These are phyloP conservation scores for Apocheima hispidaria DNA, from an alignment of 2,888 invertebrate species.

Conservation along the genomic window DNA sequence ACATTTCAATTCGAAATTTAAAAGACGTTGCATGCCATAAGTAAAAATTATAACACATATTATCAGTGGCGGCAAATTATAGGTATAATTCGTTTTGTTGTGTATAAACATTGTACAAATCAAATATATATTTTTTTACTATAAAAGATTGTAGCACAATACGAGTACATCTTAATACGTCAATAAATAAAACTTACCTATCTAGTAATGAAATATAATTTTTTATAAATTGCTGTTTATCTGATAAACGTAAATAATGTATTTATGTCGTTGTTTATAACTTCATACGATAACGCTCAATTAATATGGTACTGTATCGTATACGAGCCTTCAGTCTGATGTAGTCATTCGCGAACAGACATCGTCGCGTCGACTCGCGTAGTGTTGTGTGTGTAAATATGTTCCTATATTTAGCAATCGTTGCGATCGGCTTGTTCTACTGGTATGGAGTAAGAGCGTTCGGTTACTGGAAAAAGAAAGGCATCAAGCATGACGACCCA, in stretches of 20 bases:
- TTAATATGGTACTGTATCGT: neutral
- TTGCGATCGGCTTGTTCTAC: slow-evolving; percentile 56
- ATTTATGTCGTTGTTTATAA: neutral
- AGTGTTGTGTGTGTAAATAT: slow-evolving; percentile 34
- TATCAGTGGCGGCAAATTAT: too few species aligned
- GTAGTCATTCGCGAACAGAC: slow-evolving; percentile 8
- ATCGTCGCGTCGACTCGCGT: slow-evolving; percentile 14
- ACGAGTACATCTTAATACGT: too few species aligned
- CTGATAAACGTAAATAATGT: neutral
- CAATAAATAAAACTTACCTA: too few species aligned
- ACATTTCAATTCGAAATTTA: too few species aligned
- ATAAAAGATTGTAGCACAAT: too few species aligned
- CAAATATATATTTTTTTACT: too few species aligned
- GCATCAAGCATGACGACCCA: slow-evolving; percentile 71
- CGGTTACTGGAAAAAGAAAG: slow-evolving; percentile 71
- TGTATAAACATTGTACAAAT: too few species aligned
- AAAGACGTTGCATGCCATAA: too few species aligned
- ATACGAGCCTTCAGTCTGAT: neutral
- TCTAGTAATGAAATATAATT: too few species aligned
- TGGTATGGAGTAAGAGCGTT: slow-evolving; percentile 66
- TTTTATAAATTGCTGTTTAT: neutral
- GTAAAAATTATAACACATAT: too few species aligned
- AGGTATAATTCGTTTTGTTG: too few species aligned
- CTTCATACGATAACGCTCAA: neutral
- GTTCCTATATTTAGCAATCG: slow-evolving; percentile 53